Evolutionary conservation across 2,113 vertebrate genomes (phyloP).

Genomic region (Synchiropus splendidus): DNA sequence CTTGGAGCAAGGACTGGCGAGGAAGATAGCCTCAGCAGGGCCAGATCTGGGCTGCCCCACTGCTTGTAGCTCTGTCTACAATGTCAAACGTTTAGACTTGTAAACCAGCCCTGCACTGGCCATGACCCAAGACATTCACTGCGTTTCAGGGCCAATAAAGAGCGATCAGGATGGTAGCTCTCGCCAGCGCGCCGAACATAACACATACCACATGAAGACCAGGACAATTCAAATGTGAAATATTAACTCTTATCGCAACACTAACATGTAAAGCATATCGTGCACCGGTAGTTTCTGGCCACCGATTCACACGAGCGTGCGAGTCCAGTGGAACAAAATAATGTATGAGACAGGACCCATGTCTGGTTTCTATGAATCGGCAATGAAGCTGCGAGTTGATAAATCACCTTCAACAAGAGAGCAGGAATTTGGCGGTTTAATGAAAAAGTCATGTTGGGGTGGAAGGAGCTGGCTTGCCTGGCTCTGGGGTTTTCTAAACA

Average conservation of each 20-base stretch:
- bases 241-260: no score
- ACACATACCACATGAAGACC: no score
- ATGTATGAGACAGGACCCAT: slow-evolving; percentile 52
- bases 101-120: slow-evolving; percentile 34
- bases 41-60: slow-evolving; percentile 17
- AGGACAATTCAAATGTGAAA: no score
- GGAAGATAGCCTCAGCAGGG: slow-evolving; percentile 37
- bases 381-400: slow-evolving; percentile 68
- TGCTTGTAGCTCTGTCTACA: slow-evolving; percentile 30
- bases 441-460: slow-evolving; percentile 78
- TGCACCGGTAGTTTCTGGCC: no score
- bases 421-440: slow-evolving; percentile 78
- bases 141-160: slow-evolving; percentile 23
- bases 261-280: no score
- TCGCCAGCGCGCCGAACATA: slow-evolving; percentile 3
- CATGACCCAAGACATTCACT: slow-evolving; percentile 33
- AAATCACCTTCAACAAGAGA: slow-evolving; percentile 75
- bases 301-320: slow-evolving; percentile 14
- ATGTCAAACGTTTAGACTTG: slow-evolving; percentile 53
- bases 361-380: slow-evolving; percentile 74
- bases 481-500: slow-evolving; percentile 44
- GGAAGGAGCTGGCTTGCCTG: slow-evolving; percentile 41
- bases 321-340: slow-evolving; percentile 40
- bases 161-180: slow-evolving; percentile 12
- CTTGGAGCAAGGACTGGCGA: slow-evolving; percentile 47